Evolutionary conservation across 1,140 invertebrate species (phyloP).

Genomic region (Lordiphosa clarofinis): DNA sequence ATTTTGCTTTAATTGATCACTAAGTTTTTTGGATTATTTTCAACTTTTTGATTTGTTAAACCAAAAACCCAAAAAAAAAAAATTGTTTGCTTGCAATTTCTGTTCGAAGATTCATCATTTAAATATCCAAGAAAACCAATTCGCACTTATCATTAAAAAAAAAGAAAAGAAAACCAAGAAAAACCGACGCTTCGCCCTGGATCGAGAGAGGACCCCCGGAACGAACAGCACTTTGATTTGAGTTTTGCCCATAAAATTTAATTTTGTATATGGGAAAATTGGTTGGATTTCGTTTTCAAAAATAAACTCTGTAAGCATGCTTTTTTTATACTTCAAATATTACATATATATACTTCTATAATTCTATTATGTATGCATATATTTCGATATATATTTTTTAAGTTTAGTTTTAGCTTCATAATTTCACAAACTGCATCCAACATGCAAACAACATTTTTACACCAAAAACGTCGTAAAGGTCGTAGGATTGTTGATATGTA

Average conservation of each 20-base stretch:
- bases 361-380: conserved; percentile 30
- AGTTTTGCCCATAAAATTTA: conserved; percentile 70
- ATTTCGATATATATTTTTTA: conserved; percentile 17
- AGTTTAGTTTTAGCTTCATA: conserved; percentile 16
- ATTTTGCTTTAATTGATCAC: conserved; percentile 43
- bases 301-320: conserved; percentile 78
- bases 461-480: conserved; percentile 3
- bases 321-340: conserved; percentile 60
- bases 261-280: conserved; percentile 62
- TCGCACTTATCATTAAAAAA: conserved; percentile 28
- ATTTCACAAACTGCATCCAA: conserved; percentile 13
- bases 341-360: conserved; percentile 24
- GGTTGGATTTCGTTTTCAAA: conserved; percentile 77
- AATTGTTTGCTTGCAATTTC: conserved; percentile 47
- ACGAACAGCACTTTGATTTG: conserved; percentile 62
- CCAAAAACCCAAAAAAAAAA: conserved; percentile 7
- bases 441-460: conserved; percentile 4
- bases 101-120: conserved; percentile 30
- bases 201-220: conserved; percentile 21
- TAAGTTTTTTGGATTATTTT: conserved; percentile 48
- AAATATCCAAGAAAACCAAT: conserved; percentile 24
- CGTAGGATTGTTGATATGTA: too few relatives aligned
- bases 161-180: neutral
- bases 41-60: conserved; percentile 35
- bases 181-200: neutral